phyloP scores from a whole-genome alignment of 2,888 invertebrate genomes.

The Folsomia candida region DNA sequence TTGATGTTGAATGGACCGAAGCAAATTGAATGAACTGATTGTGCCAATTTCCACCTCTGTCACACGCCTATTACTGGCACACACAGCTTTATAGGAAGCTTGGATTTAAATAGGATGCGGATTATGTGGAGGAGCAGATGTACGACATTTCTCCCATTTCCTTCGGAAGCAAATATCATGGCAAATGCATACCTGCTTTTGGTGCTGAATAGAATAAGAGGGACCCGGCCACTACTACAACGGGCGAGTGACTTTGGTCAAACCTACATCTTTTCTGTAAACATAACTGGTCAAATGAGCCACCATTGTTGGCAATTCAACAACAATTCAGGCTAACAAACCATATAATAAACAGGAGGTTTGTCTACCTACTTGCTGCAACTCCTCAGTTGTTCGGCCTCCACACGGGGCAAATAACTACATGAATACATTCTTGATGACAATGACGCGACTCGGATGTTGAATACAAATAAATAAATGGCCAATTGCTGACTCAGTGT shows the following conservation, averaged over 20 bases:
- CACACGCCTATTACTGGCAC: neutral
- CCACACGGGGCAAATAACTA: neutral
- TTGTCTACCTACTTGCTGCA: neutral
- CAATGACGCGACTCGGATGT: neutral
- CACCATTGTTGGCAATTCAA: constrained; percentile 33
- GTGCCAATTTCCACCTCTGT: neutral
- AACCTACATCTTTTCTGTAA: constrained; percentile 26
- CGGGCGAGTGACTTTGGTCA: constrained; percentile 20
- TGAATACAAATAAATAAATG: neutral
- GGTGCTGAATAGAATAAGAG: neutral
- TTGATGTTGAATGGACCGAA: constrained; percentile 3
- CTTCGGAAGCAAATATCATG: neutral
- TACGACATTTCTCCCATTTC: neutral
- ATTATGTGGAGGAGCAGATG: neutral
- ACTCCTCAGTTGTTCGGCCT: neutral
- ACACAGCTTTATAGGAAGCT: neutral
- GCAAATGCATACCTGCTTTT: neutral
- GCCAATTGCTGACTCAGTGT: neutral
- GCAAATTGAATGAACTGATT: neutral
- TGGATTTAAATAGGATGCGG: neutral
- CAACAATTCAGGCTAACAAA: constrained; percentile 49
- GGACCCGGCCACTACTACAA: neutral
- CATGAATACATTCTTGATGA: constrained; percentile 3
- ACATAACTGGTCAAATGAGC: constrained; percentile 25
- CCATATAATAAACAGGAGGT: constrained; percentile 41